phyloP scores from a whole-genome alignment of 2,888 invertebrate species.

The Dromius quadrimaculatus region DNA sequence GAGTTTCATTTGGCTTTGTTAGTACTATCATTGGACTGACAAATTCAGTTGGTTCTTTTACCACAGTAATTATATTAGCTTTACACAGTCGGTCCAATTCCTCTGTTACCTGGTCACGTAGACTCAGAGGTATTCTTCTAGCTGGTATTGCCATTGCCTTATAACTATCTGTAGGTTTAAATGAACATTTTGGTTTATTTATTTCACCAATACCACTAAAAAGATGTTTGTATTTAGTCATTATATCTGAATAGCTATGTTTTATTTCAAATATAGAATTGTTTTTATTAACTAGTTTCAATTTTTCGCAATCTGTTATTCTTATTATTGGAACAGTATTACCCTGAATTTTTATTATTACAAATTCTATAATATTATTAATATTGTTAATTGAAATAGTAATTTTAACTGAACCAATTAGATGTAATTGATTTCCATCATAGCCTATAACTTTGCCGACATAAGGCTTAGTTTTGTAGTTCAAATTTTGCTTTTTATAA shows the following conservation, averaged over 20 bases:
- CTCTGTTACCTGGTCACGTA: background rate
- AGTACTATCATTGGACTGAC: background rate
- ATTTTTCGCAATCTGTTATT: background rate
- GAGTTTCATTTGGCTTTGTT: background rate
- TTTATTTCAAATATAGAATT: background rate
- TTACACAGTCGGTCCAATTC: background rate
- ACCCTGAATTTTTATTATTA: background rate
- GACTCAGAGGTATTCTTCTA: background rate
- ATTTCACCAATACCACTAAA: constrained; percentile 55
- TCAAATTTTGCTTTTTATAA: constrained; percentile 5
- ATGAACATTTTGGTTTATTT: background rate
- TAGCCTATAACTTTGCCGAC: background rate
- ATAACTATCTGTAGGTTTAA: background rate
- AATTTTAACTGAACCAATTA: background rate
- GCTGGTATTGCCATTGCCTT: background rate
- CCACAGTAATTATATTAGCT: background rate
- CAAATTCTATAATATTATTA: background rate
- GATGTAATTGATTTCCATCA: background rate
- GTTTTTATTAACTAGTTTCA: background rate
- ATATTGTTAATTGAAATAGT: background rate
- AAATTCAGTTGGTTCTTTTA: background rate
- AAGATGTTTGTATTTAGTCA: constrained; percentile 50
- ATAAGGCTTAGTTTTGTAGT: background rate
- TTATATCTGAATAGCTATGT: constrained; percentile 24
- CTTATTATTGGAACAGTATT: background rate